These are phyloP conservation scores for Coptodon rendalli DNA, from an alignment of 2,113 vertebrate species.

Conservation along the genomic window DNA sequence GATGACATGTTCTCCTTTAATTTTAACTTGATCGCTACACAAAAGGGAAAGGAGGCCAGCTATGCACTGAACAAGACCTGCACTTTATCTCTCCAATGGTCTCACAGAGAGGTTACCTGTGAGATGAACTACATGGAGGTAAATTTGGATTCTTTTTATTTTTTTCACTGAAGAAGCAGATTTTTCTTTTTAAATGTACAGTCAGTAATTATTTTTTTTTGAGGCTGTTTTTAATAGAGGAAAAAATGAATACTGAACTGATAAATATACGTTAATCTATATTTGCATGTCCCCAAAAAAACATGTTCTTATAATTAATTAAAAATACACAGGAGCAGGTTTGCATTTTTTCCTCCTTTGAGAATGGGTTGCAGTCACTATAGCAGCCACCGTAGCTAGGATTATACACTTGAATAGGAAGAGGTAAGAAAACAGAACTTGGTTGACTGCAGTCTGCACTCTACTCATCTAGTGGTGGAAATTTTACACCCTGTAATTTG, in stretches of 20 bases:
- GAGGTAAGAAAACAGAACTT: not conserved
- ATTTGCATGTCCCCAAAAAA: not conserved
- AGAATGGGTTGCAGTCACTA: not conserved
- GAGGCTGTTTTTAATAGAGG: rapidly evolving
- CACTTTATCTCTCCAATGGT: not conserved
- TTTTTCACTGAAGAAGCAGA: not conserved
- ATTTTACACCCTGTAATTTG: not conserved
- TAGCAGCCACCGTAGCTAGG: not conserved
- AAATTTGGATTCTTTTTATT: rapidly evolving
- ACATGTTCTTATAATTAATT: not conserved
- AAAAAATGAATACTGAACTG: not conserved
- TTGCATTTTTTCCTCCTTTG: rapidly evolving
- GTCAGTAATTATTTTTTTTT: not conserved
- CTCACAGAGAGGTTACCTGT: constrained; percentile 59
- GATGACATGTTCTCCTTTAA: constrained; percentile 37
- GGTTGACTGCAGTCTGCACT: not conserved
- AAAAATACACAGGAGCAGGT: not conserved
- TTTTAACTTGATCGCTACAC: constrained; percentile 41
- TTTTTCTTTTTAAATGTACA: not conserved
- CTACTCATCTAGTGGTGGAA: not conserved
- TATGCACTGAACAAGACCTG: constrained; percentile 51
- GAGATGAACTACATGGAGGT: constrained; percentile 72
- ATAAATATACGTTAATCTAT: not conserved
- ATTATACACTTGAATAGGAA: not conserved
- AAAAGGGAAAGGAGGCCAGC: not conserved